Evolutionary conservation across 2,888 invertebrate genomes (phyloP).

Genomic region (Harpalus rufipes): DNA sequence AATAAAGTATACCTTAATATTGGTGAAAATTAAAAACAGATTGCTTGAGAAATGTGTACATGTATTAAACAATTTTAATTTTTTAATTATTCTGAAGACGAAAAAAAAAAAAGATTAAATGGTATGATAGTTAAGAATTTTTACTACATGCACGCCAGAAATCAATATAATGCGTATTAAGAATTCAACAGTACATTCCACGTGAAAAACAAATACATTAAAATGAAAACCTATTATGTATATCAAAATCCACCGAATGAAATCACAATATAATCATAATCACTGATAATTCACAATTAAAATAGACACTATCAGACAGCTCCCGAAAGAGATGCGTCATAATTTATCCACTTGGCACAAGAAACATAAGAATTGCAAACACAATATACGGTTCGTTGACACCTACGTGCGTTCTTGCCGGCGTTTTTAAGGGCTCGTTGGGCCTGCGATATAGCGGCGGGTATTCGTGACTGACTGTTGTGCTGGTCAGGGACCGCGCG

Average conservation of each 20-base stretch:
- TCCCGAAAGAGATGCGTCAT: not conserved
- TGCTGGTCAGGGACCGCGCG: constrained; percentile 48
- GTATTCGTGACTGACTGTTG: constrained; percentile 60
- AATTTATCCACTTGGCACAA: constrained; percentile 12
- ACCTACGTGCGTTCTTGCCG: constrained; percentile 47
- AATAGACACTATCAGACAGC: not conserved
- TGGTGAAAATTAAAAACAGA: no score
- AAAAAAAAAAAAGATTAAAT: no score
- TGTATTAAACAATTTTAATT: no score
- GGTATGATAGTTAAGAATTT: no score
- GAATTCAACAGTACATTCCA: not conserved
- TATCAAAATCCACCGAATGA: not conserved
- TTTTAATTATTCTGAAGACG: no score
- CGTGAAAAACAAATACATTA: not conserved
- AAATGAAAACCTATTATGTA: not conserved
- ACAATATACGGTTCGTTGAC: constrained; percentile 55
- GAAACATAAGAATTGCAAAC: constrained; percentile 31
- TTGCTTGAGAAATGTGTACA: no score
- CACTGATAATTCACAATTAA: constrained; percentile 1
- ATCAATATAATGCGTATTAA: not conserved
- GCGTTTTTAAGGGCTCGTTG: constrained; percentile 56
- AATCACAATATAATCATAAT: not conserved
- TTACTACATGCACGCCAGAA: not conserved
- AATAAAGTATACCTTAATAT: no score
- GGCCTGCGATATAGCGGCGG: constrained; percentile 40